A percentile compares a stretch with the other conserved stretches of the same genome.
phyloP scores from a whole-genome alignment of 2,888 invertebrate genomes.

The Muscina levida region DNA sequence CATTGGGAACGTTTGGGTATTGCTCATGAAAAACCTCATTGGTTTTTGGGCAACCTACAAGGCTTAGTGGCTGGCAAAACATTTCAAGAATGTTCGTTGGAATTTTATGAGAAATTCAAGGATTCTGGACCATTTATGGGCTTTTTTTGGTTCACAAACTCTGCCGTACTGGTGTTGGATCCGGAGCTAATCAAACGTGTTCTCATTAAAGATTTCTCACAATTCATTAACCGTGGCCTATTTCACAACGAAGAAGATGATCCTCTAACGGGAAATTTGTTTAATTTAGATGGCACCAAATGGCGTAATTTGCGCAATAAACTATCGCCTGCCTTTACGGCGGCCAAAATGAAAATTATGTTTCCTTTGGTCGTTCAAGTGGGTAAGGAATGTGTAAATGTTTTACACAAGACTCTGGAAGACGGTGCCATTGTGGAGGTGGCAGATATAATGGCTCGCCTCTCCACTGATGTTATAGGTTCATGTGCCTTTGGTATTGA shows the following conservation, averaged over 20 bases:
- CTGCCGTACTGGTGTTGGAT: slow-evolving; percentile 72
- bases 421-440: slow-evolving; percentile 75
- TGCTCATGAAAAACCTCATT: slow-evolving; percentile 46
- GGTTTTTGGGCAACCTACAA: slow-evolving; percentile 46
- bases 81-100: slow-evolving; percentile 65
- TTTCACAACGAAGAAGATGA: slow-evolving; percentile 76
- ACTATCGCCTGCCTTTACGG: slow-evolving; percentile 78
- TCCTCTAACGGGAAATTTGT: slow-evolving; percentile 77
- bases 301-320: slow-evolving; percentile 80
- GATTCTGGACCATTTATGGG: slow-evolving; percentile 70
- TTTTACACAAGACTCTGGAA: slow-evolving; percentile 65
- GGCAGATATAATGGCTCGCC: slow-evolving; percentile 79
- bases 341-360: slow-evolving; percentile 75
- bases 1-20: slow-evolving; percentile 60
- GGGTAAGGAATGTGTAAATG: slow-evolving; percentile 69
- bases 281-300: slow-evolving; percentile 75
- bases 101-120: slow-evolving; percentile 59
- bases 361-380: slow-evolving; percentile 68
- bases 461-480: slow-evolving; percentile 81
- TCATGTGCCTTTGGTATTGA: slow-evolving; percentile 80
- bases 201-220: slow-evolving; percentile 74
- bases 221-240: slow-evolving; percentile 78
- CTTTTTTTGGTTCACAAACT: slow-evolving; percentile 72
- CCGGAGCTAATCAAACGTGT: slow-evolving; percentile 71
- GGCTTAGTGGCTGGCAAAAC: slow-evolving; percentile 65